phyloP scores from a whole-genome alignment of 2,113 vertebrate genomes.

The Urocitellus parryii region DNA sequence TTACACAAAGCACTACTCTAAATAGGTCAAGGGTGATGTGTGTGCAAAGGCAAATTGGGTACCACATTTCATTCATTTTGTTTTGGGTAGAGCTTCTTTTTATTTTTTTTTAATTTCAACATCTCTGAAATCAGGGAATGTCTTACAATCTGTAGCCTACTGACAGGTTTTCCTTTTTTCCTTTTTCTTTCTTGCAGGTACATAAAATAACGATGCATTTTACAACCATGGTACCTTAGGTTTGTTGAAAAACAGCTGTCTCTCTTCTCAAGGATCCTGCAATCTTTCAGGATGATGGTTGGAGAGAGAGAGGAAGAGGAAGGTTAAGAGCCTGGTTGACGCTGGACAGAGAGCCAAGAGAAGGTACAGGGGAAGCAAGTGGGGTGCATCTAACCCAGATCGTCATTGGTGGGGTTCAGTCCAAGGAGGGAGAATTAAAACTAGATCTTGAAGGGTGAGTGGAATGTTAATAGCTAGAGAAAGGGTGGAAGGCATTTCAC shows the following conservation, averaged over 20 bases:
- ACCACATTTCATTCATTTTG: neutral
- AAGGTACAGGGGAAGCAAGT: neutral
- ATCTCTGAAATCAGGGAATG: neutral
- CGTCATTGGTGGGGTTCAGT: neutral
- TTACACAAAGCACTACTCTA: too few species aligned
- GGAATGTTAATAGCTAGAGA: neutral
- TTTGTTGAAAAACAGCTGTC: neutral
- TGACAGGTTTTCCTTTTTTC: neutral
- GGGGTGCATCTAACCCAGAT: neutral
- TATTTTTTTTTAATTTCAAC: neutral
- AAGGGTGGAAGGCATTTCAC: neutral
- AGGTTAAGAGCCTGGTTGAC: too few species aligned
- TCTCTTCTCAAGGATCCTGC: neutral
- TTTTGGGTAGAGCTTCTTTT: neutral
- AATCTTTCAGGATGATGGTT: neutral
- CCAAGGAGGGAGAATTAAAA: neutral
- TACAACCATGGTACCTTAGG: neutral
- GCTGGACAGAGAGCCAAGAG: too few species aligned
- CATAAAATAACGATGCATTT: neutral
- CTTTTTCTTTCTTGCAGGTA: neutral
- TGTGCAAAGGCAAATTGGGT: too few species aligned
- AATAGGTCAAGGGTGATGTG: too few species aligned
- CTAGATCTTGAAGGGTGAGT: neutral
- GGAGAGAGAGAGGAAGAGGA: neutral
- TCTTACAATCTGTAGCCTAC: neutral